phyloP scores from a whole-genome alignment of 2,888 invertebrate genomes.

The Epiblema foenella region DNA sequence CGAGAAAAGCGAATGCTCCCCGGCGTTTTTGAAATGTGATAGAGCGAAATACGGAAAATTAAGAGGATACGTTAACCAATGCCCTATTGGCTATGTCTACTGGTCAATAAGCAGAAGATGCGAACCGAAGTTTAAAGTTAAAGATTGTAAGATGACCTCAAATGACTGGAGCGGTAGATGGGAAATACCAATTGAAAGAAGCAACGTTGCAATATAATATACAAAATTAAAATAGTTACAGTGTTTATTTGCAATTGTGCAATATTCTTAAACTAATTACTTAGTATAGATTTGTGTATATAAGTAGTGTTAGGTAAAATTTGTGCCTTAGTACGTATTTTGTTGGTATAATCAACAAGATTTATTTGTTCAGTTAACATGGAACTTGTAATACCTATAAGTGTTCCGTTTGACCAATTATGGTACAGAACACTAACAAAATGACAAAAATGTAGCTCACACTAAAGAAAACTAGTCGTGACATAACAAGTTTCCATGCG shows the following conservation, averaged over 20 bases:
- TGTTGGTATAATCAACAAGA: too few species aligned
- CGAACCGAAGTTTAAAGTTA: constrained; percentile 86
- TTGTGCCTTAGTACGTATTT: neutral
- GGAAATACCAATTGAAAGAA: constrained; percentile 84
- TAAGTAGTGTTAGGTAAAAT: constrained; percentile 2
- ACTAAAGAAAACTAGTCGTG: neutral
- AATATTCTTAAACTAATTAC: constrained; percentile 27
- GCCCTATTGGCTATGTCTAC: constrained; percentile 90
- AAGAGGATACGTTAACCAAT: constrained; percentile 89
- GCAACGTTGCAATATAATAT: constrained; percentile 75
- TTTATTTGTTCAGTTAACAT: neutral
- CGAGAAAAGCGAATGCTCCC: constrained; percentile 87
- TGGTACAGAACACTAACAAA: too few species aligned
- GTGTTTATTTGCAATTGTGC: constrained; percentile 42
- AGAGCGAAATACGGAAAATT: constrained; percentile 77
- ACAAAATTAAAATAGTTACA: neutral
- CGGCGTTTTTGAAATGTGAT: constrained; percentile 89
- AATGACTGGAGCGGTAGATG: constrained; percentile 78
- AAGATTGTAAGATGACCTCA: constrained; percentile 83
- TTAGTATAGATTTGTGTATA: constrained; percentile 19
- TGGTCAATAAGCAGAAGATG: constrained; percentile 92
- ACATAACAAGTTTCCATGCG: neutral
- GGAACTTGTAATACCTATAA: neutral
- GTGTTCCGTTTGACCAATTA: too few species aligned
- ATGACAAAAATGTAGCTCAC: neutral